phyloP scores from a whole-genome alignment of 2,888 invertebrate genomes.

The Latrodectus elegans region DNA sequence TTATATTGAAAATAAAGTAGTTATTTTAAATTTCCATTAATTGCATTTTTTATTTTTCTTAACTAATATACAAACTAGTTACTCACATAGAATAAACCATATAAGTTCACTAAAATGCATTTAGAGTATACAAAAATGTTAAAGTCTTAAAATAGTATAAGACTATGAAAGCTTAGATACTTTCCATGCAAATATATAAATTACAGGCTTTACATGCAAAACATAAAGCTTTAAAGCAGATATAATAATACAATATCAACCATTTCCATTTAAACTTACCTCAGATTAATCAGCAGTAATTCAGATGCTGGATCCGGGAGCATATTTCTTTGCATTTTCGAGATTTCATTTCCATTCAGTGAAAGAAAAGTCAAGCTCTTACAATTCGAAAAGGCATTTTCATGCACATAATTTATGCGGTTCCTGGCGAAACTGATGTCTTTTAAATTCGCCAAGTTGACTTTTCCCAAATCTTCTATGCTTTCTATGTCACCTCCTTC shows the following conservation, averaged over 20 bases:
- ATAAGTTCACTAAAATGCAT: too few species aligned
- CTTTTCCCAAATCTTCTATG: constrained; percentile 33
- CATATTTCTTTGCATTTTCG: constrained; percentile 33
- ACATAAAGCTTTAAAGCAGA: neutral
- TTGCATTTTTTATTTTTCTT: too few species aligned
- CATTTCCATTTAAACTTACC: constrained; percentile 18
- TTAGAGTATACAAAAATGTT: too few species aligned
- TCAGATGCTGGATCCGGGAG: constrained; percentile 41
- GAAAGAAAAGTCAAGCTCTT: constrained; percentile 8
- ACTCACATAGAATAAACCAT: too few species aligned
- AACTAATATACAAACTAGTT: too few species aligned
- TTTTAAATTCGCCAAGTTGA: constrained; percentile 12
- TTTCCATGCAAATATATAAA: neutral
- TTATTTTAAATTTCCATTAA: too few species aligned
- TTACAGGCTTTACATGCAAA: neutral
- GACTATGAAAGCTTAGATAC: neutral
- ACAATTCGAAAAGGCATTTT: constrained; percentile 42
- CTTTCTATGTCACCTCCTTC: constrained; percentile 13
- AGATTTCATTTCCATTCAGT: constrained; percentile 25
- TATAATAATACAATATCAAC: neutral
- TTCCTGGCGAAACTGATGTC: constrained; percentile 26
- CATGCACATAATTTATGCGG: constrained; percentile 19
- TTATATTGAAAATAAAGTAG: too few species aligned
- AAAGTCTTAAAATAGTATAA: neutral
- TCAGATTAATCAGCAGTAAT: constrained; percentile 21